phyloP scores from a whole-genome alignment of 2,888 invertebrate genomes.

The Papilio gigon region DNA sequence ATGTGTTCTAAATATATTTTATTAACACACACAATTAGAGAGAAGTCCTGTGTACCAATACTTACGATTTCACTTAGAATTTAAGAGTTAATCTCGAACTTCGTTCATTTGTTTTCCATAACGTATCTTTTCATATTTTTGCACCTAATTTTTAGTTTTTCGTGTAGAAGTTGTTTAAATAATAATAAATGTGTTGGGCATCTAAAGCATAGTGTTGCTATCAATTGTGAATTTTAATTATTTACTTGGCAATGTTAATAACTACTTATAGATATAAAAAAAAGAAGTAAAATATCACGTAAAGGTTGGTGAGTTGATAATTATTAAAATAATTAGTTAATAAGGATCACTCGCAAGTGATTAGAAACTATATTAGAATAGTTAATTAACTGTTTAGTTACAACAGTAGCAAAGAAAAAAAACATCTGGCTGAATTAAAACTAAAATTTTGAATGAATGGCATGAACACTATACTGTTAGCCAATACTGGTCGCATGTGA shows the following conservation, averaged over 20 bases:
- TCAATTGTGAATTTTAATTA: not conserved
- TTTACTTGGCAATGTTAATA: slow-evolving; percentile 28
- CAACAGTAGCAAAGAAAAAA: slow-evolving; percentile 72
- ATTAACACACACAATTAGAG: not conserved
- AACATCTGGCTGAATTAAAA: slow-evolving; percentile 66
- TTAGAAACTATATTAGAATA: slow-evolving; percentile 61
- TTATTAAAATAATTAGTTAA: slow-evolving; percentile 51
- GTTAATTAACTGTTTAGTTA: slow-evolving; percentile 79
- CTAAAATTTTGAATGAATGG: slow-evolving; percentile 59
- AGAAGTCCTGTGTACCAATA: slow-evolving; percentile 21
- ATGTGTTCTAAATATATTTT: not conserved
- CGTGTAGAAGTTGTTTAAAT: not conserved
- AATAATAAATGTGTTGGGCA: not conserved
- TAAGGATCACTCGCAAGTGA: slow-evolving; percentile 53
- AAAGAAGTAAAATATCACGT: slow-evolving; percentile 17
- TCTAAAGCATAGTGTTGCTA: not conserved
- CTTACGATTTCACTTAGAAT: slow-evolving; percentile 28
- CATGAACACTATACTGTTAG: slow-evolving; percentile 61
- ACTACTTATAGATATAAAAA: slow-evolving; percentile 24
- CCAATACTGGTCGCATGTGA: not conserved
- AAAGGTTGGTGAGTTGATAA: slow-evolving; percentile 26
- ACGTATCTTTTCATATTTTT: not conserved
- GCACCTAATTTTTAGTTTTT: not conserved
- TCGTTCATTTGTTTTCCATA: not conserved
- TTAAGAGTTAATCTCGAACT: not conserved